Percentiles rank a stretch among this genome's conserved stretches.
These are phyloP conservation scores for Caranx ignobilis DNA, from an alignment of 2,113 vertebrate genomes.

Conservation along the genomic window DNA sequence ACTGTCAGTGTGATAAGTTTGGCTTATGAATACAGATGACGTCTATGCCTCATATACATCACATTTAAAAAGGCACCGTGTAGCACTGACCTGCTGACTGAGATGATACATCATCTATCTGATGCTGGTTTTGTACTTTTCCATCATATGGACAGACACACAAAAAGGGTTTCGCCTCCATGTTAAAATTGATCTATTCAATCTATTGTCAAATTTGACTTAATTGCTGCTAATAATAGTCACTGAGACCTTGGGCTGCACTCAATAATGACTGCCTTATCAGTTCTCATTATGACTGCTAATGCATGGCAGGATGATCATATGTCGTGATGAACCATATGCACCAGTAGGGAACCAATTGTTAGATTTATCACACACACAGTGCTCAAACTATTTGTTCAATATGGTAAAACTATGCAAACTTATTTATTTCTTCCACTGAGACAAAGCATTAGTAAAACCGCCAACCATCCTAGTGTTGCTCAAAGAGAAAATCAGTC, in stretches of 20 bases:
- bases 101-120: conserved; percentile 17
- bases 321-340: neutral
- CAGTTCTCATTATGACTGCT: conserved; percentile 21
- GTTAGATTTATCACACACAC: too few relatives aligned
- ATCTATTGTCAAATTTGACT: conserved; percentile 21
- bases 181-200: conserved; percentile 12
- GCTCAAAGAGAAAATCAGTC: neutral
- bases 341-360: neutral
- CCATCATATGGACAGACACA: conserved; percentile 21
- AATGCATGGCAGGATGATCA: conserved; percentile 8
- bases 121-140: neutral
- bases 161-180: conserved; percentile 29
- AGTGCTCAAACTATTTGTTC: neutral
- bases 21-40: neutral
- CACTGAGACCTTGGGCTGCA: neutral
- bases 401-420: neutral
- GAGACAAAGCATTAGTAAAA: neutral
- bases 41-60: neutral
- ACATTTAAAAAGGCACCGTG: too few relatives aligned
- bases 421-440: neutral
- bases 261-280: conserved; percentile 26
- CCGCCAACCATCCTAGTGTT: neutral
- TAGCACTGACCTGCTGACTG: neutral
- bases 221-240: conserved; percentile 4
- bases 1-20: neutral